Base-by-base conservation (phyloP, 2,888 invertebrate genomes). In the Macrophya alboannulata region DNA sequence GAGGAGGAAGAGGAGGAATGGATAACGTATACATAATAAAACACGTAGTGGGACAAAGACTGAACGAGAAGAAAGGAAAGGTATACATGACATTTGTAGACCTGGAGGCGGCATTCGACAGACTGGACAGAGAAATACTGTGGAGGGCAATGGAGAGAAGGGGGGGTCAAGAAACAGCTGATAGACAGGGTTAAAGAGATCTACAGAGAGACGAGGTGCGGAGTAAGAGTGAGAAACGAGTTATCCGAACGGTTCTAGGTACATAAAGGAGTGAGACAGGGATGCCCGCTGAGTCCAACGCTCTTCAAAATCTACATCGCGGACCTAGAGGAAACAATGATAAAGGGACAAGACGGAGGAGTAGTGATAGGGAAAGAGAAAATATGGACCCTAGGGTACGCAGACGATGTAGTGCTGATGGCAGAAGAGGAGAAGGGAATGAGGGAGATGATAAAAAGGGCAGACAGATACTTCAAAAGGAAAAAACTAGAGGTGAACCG, bases 71-170 rank as follows among this genome's bases (percentile, higher is more conserved):
- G 40, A 55, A 72, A 45, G 87, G 87, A 17, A 87, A 86, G 59
- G 3, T 87, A 45, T 84, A 76, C 15, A 68, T 81, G 5, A 68
- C 71, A 21, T 87, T 86, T 31, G 77, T 87, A 1, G 86, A 88
- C 68, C 82, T 87, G 55, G 85, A 83, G 55, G 86, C 87, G 9
- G 88, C 88, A 0, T 88, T 88, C 65, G 87, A 88, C 51, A 62
- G 43, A 15, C 65, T 88, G 1, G 84, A 87, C 40, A 86, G 87
- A 55, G 77, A 86, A 2, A n/a, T 74, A 8, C 31, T 89, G 5
- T 21, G 85, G 81, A 59, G 84, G 17, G 84, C 84, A 37, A 25
- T 88, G 62, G 37, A 55, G 21, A 77, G 76, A 25, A 59, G 68
- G 21, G 21, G 85, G 86, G 15, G 37, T 87, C 0, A 71, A 68